Conservation (phyloP, 2,113 vertebrate genomes). For the Myotis davidii region DNA sequence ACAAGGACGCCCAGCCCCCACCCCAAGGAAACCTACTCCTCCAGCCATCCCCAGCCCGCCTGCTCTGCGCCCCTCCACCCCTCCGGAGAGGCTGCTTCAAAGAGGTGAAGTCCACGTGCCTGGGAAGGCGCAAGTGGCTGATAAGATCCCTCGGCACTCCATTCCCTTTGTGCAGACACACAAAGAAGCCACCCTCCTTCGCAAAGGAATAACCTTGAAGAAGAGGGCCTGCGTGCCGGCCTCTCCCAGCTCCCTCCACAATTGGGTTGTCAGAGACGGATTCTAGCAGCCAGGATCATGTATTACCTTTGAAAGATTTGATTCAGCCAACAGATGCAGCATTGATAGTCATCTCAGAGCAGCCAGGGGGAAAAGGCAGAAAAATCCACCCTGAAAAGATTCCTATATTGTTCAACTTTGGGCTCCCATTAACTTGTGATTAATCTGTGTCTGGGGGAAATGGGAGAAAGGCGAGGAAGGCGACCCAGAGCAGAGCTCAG, state of each 20-base stretch:
- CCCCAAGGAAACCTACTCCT: neutral
- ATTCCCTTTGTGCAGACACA: neutral
- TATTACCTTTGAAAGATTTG: conserved; percentile 81
- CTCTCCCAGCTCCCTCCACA: conserved; percentile 56
- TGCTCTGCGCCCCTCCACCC: neutral
- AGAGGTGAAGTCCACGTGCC: neutral
- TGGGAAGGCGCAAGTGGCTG: neutral
- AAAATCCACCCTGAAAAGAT: conserved; percentile 71
- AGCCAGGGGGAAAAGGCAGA: conserved; percentile 36
- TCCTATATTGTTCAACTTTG: conserved; percentile 74
- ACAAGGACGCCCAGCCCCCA: neutral
- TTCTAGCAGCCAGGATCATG: conserved; percentile 62
- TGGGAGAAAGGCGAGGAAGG: neutral
- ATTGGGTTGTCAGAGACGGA: conserved; percentile 79
- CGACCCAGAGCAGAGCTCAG: neutral
- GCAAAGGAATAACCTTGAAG: conserved; percentile 55
- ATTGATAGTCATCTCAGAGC: conserved; percentile 64
- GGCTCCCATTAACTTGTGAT: conserved; percentile 81
- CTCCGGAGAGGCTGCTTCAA: neutral
- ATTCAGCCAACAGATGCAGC: conserved; percentile 77
- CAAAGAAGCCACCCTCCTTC: conserved; percentile 60
- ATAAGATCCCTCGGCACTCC: neutral
- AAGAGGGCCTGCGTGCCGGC: neutral
- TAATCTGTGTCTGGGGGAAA: conserved; percentile 78
- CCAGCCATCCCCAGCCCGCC: neutral